Conservation (phyloP, 1,140 invertebrate genomes). For the Hestina assimilis region DNA sequence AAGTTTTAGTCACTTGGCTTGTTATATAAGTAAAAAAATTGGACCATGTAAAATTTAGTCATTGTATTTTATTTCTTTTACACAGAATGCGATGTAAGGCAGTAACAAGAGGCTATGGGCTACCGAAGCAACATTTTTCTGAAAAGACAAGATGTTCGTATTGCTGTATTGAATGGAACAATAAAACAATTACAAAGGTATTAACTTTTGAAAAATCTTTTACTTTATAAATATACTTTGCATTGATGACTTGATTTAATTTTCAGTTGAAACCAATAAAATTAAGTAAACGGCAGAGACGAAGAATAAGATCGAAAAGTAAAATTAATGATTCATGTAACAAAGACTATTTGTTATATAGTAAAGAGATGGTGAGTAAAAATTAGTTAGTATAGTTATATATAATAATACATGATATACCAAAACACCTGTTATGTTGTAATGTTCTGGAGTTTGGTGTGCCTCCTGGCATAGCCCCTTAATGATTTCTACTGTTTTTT, state of each 20-base stretch:
- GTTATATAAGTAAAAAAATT: not conserved
- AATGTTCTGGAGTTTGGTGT: too few relatives aligned
- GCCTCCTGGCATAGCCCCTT: too few relatives aligned
- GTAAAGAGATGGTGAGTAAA: conserved; percentile 56
- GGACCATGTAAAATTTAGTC: too few relatives aligned
- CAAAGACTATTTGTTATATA: conserved; percentile 37
- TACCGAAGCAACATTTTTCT: conserved; percentile 57
- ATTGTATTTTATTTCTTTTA: too few relatives aligned
- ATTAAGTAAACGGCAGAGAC: conserved; percentile 53
- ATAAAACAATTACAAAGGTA: conserved; percentile 41
- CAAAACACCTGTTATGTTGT: too few relatives aligned
- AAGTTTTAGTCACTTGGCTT: conserved; percentile 36
- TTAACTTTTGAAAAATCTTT: not conserved
- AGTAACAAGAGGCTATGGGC: conserved; percentile 39
- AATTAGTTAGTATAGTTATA: not conserved
- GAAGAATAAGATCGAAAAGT: conserved; percentile 41
- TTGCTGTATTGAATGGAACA: conserved; percentile 57
- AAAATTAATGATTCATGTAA: conserved; percentile 24
- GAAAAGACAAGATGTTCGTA: conserved; percentile 45
- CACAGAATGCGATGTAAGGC: conserved; percentile 53
- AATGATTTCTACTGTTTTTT: too few relatives aligned
- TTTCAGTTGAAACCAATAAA: conserved; percentile 44
- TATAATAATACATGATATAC: too few relatives aligned
- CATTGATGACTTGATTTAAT: not conserved
- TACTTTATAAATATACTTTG: not conserved